Evolutionary conservation across 2,113 vertebrate genomes (phyloP).

Genomic region (Osmerus mordax): DNA sequence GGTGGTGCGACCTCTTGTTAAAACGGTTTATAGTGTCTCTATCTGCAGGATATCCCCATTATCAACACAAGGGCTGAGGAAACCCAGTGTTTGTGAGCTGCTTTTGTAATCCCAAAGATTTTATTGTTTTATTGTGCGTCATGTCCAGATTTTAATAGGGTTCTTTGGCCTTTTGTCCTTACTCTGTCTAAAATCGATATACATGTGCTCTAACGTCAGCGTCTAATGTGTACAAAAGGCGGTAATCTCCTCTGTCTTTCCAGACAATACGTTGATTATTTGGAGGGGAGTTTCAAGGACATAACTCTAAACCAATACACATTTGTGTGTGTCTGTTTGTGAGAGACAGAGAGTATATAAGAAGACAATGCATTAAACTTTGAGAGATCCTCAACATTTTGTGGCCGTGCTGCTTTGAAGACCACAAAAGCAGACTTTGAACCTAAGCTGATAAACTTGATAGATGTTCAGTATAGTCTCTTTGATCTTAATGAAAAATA

Average conservation of each 20-base stretch:
- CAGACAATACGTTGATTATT: constrained; percentile 49
- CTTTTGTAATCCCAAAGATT: constrained; percentile 43
- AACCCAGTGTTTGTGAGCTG: constrained; percentile 57
- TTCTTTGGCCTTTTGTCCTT: constrained; percentile 46
- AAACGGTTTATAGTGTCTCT: constrained; percentile 22
- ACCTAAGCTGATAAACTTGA: constrained; percentile 39
- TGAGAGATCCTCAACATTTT: background rate
- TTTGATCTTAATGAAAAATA: constrained; percentile 32
- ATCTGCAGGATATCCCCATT: constrained; percentile 69
- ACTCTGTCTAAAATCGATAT: constrained; percentile 19
- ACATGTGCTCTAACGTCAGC: constrained; percentile 25
- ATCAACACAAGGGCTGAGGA: constrained; percentile 63
- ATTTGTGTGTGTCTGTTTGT: background rate
- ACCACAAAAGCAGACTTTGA: constrained; percentile 30
- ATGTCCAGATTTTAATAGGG: constrained; percentile 41
- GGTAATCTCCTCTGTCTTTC: constrained; percentile 31
- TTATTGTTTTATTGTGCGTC: constrained; percentile 65
- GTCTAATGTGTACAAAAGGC: constrained; percentile 24
- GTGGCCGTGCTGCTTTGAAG: constrained; percentile 22
- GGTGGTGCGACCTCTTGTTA: constrained; percentile 9
- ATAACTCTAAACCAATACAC: background rate
- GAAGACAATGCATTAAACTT: constrained; percentile 5
- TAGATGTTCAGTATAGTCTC: constrained; percentile 34
- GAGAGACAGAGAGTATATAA: no score
- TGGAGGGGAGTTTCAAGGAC: constrained; percentile 41